Evolutionary conservation across 53 echinoderm and acorn worm genomes (phyloP).

Genomic region (Glandiceps talaboti): DNA sequence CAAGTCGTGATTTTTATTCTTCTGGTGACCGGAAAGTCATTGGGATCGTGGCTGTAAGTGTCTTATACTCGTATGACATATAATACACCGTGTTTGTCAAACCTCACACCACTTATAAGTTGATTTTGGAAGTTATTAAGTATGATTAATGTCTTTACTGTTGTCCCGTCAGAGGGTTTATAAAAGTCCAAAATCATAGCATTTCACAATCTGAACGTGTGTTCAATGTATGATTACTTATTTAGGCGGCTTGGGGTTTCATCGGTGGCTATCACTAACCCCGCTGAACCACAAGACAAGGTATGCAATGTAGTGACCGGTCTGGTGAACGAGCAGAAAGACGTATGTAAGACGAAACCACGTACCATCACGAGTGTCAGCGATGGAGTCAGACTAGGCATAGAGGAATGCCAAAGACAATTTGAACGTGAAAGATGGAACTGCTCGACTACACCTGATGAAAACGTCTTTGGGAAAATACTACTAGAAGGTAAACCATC

Average conservation of each 20-base stretch:
- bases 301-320: slow-evolving; percentile 31
- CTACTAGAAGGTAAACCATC: slow-evolving; percentile 55
- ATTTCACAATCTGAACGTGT: too few relatives aligned
- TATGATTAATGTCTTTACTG: too few relatives aligned
- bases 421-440: slow-evolving; percentile 85
- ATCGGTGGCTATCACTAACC: slow-evolving; percentile 42
- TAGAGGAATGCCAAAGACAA: slow-evolving; percentile 79
- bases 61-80: too few relatives aligned
- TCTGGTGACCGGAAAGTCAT: neutral
- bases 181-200: too few relatives aligned
- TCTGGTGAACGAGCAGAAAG: slow-evolving; percentile 43
- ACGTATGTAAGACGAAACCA: slow-evolving; percentile 41
- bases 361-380: slow-evolving; percentile 56
- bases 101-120: too few relatives aligned
- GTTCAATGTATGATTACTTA: neutral
- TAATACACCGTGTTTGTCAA: too few relatives aligned
- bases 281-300: slow-evolving; percentile 4
- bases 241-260: slow-evolving; percentile 73
- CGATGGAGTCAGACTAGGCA: slow-evolving; percentile 70
- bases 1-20: neutral
- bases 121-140: too few relatives aligned
- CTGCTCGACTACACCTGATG: slow-evolving; percentile 49
- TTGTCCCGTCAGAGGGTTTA: too few relatives aligned
- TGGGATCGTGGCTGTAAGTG: neutral
- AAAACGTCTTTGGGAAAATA: slow-evolving; percentile 63